Conservation (phyloP, 35 echinoderm and acorn worm genomes). For the Heliocidaris tuberculata region DNA sequence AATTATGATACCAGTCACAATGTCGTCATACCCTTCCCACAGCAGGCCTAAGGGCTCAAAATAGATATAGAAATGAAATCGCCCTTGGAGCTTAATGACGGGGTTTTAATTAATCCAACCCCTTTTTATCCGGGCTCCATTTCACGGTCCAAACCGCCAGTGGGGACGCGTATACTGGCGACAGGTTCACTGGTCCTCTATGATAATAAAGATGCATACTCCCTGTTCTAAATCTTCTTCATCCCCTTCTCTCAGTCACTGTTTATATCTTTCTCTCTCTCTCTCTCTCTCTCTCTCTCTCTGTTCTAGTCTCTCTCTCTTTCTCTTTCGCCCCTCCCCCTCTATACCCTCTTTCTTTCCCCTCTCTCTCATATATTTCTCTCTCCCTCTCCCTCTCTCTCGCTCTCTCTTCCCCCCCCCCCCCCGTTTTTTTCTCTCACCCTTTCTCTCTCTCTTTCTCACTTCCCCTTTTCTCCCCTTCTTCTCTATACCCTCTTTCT, state of each 20-base stretch:
- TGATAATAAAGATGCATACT: neutral
- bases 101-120: conserved; percentile 17
- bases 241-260: neutral
- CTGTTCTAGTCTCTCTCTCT: no score
- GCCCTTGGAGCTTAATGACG: neutral
- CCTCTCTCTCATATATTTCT: no score
- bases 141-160: neutral
- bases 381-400: neutral
- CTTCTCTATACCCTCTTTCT: neutral
- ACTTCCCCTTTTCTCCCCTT: neutral
- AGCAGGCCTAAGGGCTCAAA: neutral
- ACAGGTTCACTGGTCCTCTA: neutral
- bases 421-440: no score
- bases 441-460: neutral
- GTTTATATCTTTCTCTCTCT: neutral
- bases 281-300: neutral
- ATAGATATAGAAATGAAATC: neutral
- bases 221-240: neutral
- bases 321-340: neutral
- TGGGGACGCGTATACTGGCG: neutral
- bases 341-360: neutral
- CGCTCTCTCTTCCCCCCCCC: neutral
- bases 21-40: neutral
- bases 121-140: neutral
- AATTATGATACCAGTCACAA: neutral